Evolutionary conservation across 2,888 invertebrate species (phyloP), one percentile per base, ranked within the genome.

Genomic region (Ligdia adustata): DNA sequence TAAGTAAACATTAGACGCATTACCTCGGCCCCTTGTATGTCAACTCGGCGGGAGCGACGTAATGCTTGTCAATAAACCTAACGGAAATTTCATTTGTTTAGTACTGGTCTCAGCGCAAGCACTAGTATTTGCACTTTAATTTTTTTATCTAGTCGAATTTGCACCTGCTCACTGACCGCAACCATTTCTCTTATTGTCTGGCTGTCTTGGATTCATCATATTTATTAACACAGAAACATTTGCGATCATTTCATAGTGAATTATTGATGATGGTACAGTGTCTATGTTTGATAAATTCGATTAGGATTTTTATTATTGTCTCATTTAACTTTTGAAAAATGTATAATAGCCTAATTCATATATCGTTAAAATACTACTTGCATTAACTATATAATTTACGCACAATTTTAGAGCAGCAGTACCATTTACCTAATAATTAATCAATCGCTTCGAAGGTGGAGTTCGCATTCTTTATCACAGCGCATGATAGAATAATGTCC

Each of bases 1-100:
- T 86, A 82, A 78, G 88, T 83, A 88, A 90, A 89, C 82, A 89
- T 71, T 76, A 69, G 70, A 71, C 82, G 77, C 86, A 86, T 88
- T 85, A 84, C 83, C 85, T 82, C 79, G 76, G 67, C 69, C 72
- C 69, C 72, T 75, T 75, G 75, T 83, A 82, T 79, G 86, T 79
- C 75, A 82, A 79, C 77, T 78, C 64, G 60, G 67, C 69, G 64
- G 62, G 34, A 63, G 55, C 75, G 64, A 79, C 81, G 87, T 86
- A 87, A 88, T 73, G 62, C 66, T 66, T 81, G 83, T 79, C 82
- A 80, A 87, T 75, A 84, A 73, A 69, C 67, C 75, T 79, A 82
- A 78, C 79, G 75, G 77, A 72, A 71, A 79, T 75, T 78, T 64
- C 75, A 81, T 81, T 84, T 75, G 76, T 73, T 70, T 64, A 69